Evolutionary conservation across 1,140 invertebrate species (phyloP), one percentile per base, ranked within the genome.

Genomic region (Achatina immaculata): DNA sequence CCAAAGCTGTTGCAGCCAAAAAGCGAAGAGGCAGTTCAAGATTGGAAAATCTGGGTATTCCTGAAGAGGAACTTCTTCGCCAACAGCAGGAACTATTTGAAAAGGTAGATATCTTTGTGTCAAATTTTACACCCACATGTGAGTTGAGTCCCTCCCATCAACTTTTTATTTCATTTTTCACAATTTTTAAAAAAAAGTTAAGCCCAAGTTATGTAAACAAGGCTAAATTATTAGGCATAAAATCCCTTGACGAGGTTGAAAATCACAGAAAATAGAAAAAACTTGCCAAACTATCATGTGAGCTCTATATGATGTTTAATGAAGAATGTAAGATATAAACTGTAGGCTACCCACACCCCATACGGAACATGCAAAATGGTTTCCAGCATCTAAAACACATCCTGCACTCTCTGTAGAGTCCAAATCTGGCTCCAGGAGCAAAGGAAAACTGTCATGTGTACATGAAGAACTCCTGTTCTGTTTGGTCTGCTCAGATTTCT

Each of bases 51-150:
- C 93, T 99, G 36, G 98, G 98, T 42, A 99, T 99, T 89, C 98
- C 98, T 24, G 98, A 99, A 92, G 98, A 99, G 90, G 98, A 99
- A 92, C 91, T 99, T 19, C 90, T 99, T n/a, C 93, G 97, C 69
- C 97, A 99, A 89, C 98, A 99, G 87, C 97, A 99, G 91, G 97
- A 98, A 93, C 92, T 99, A n/a, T 99, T 99, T 94, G 97, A 97
- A 4, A 97, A 96, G 92, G 95, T 93, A 16, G 34, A 40, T 28
- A 7, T 62, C 40, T 43, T 68, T 42, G 34, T 38, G 7, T 71
- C 65, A n/a, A 31, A n/a, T 16, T 68, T 68, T 68, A 16, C 65
- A n/a, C 28, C 34, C 31, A 11, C 21, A 16, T 78, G 11, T 40
- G 51, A 42, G 28, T 0, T 21, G 43, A 42, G 42, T 69, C 68